These are phyloP conservation scores for Octodonta nipae DNA, from an alignment of 2,888 invertebrate species.

Conservation along the genomic window DNA sequence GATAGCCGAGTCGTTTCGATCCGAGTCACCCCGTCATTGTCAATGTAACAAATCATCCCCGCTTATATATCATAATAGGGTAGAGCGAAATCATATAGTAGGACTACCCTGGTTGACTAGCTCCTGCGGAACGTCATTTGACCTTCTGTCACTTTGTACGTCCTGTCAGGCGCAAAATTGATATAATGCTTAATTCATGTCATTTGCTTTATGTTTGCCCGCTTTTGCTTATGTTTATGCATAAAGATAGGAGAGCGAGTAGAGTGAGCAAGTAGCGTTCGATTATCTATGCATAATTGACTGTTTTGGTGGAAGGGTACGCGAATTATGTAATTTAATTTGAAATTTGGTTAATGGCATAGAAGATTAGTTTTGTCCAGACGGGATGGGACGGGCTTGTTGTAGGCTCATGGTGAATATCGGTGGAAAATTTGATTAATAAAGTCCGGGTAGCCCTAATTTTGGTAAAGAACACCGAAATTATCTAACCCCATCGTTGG, in stretches of 20 bases:
- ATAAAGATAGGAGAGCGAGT: constrained; percentile 23
- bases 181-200: constrained; percentile 36
- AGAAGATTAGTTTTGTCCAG: constrained; percentile 25
- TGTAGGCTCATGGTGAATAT: too few relatives aligned
- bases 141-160: constrained; percentile 36
- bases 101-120: constrained; percentile 11
- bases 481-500: too few relatives aligned
- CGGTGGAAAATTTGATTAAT: too few relatives aligned
- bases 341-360: constrained; percentile 30
- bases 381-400: not conserved
- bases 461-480: too few relatives aligned
- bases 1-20: too few relatives aligned
- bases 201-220: constrained; percentile 27
- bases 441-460: too few relatives aligned
- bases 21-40: too few relatives aligned
- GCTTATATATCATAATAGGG: constrained; percentile 15
- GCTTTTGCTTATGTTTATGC: constrained; percentile 29
- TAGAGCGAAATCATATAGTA: constrained; percentile 1
- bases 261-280: constrained; percentile 18
- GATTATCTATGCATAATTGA: constrained; percentile 29
- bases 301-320: constrained; percentile 12
- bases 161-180: constrained; percentile 36
- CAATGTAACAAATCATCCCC: constrained; percentile 18
- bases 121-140: constrained; percentile 27
- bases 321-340: constrained; percentile 30